Base-by-base conservation (phyloP, 2,797 vertebrate species). In the Scolopax bukidnonensis region DNA sequence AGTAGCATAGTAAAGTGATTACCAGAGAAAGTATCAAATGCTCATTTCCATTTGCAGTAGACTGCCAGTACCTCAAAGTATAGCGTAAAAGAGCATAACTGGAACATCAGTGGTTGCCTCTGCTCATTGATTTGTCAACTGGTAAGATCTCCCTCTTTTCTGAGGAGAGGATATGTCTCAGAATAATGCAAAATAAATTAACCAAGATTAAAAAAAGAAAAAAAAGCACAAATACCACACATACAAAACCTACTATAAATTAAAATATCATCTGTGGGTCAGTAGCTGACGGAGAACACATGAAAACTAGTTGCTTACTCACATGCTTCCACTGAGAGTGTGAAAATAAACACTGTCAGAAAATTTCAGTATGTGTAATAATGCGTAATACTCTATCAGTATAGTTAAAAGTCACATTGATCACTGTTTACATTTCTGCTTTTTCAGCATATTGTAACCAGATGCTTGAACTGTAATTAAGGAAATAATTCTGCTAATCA, bases 41-140 rank as follows among this genome's bases (percentile, higher is more conserved):
- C 53, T 84, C 2, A 20, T 82, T 83, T 87, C 23, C n/a, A 17
- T 73, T 79, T 76, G 13, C 18, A 76, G 3, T 21, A 80, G 13
- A 32, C 15, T 20, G 59, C 8, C 30, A 15, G 7, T n/a, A 80
- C 19, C 20, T 83, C 18, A 56, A 88, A 36, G 36, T 8, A 36
- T 36, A 36, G 36, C 36, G 8, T 36, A 36, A 36, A 36, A 84
- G 10, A 80, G 17, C 27, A 48, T 7, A 63, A 33, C 9, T 2
- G 54, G 38, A 54, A 47, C 33, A 61, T 19, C 18, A 63, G 12
- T 11, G 11, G 5, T 68, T 86, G 33, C 33, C 21, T 53, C 32
- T 63, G 12, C 3, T 27, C 3, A 0, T 18, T 77, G 64, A 16
- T 5, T 38, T 65, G 4, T 28, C 20, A 63, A 0, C 13, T 38